Conservation (phyloP, 1,140 invertebrate species). For the Holcopasites calliopsidis region DNA sequence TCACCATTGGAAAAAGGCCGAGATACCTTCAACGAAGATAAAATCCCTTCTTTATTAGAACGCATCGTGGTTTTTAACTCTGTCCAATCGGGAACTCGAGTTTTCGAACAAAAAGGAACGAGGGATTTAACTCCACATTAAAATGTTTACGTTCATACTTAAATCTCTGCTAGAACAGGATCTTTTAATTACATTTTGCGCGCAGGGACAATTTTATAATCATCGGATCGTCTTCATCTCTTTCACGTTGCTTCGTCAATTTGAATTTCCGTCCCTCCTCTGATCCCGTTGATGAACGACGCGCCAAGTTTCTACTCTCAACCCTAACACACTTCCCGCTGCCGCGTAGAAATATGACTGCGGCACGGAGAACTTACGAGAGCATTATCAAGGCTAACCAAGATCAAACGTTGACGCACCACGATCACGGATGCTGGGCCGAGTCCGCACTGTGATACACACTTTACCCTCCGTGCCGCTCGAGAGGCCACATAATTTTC, state of each 20-base stretch:
- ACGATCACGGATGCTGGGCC: neutral
- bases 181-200: neutral
- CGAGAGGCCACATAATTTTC: slow-evolving; percentile 34
- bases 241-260: neutral
- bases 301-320: neutral
- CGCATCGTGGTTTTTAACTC: neutral
- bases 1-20: no score
- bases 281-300: neutral
- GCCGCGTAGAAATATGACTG: slow-evolving; percentile 7
- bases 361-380: slow-evolving; percentile 16
- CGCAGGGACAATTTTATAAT: neutral
- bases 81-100: neutral
- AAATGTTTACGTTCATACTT: neutral
- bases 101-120: no score
- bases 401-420: slow-evolving; percentile 41
- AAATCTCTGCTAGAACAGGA: neutral
- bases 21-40: neutral
- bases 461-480: neutral
- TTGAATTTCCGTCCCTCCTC: neutral
- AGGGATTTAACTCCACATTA: neutral
- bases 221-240: neutral
- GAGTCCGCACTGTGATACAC: slow-evolving; percentile 5
- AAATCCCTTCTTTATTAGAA: neutral
- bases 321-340: neutral
- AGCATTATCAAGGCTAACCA: slow-evolving; percentile 31